Evolutionary conservation across 2,797 vertebrate species (phyloP), one percentile per base, ranked within the genome.

Genomic region (Myiotriccus ornatus): DNA sequence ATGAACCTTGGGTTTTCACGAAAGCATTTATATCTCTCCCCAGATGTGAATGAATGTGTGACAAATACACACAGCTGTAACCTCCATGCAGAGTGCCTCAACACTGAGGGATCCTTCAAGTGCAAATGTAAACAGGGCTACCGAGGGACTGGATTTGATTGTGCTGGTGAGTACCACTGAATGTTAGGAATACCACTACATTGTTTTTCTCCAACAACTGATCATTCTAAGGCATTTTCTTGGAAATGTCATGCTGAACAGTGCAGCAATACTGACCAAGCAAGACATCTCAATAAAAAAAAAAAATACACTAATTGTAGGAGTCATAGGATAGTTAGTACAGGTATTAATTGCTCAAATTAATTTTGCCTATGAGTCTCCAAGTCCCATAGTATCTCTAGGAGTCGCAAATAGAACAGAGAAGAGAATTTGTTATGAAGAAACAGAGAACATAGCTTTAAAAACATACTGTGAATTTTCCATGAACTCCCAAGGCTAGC

Each of bases 51-150:
- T 69, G 99, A 99, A 96, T 99, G 99, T 84, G 92, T 97, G 64
- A 47, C 93, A 81, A 96, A 97, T 63, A 98, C 94, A 74, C 98
- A 99, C 87, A 98, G 96, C 59, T 99, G 99, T 97, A 99, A 98
- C 96, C 96, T 96, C 84, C 98, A 99, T 2, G 99, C 99, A 68
- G 98, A 98, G 71, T 99, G 99, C 89, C 95, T 99, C 96, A 99
- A 99, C 97, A 99, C 97, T 4, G 96, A 96, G 24, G 99, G 99
- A 69, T 99, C 99, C 83, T 99, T 99, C 98, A 99, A 98, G 97
- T 99, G 99, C 97, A 98, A 96, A 96, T 99, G 99, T 96, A 99
- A 98, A 93, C 97, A 98, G 90, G 99, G 99, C 56, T 99, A 99
- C 97, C 98, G 93, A 96, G 99, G 99, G 95, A 99, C 91, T 69